A percentile compares a stretch with the other conserved stretches of the same genome.
These are phyloP conservation scores for Chrosomus eos DNA, from an alignment of 2,797 vertebrate species.

Conservation along the genomic window DNA sequence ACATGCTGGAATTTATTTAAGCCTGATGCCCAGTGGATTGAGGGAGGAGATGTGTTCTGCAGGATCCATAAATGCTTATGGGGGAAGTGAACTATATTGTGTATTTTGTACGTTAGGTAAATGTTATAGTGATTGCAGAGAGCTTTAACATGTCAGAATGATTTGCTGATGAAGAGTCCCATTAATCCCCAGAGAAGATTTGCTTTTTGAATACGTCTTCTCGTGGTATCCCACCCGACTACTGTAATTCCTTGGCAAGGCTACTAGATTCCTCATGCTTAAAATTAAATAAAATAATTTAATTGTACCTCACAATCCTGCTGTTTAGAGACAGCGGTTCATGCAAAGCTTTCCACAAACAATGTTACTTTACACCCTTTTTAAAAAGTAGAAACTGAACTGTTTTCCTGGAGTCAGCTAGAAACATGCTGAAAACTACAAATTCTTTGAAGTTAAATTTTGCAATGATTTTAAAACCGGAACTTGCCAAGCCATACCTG, in stretches of 20 bases:
- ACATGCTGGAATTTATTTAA: conserved; percentile 70
- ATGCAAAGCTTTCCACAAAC: conserved; percentile 64
- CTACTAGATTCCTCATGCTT: conserved; percentile 62
- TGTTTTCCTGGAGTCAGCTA: conserved; percentile 50
- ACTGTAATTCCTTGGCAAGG: conserved; percentile 63
- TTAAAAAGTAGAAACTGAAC: conserved; percentile 49
- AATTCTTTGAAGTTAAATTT: conserved; percentile 31
- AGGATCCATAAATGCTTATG: conserved; percentile 69
- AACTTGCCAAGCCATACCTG: background rate
- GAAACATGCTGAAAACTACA: conserved; percentile 50
- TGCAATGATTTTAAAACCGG: background rate
- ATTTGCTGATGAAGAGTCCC: conserved; percentile 55
- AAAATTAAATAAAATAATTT: conserved; percentile 69
- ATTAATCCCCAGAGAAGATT: conserved; percentile 60
- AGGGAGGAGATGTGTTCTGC: conserved; percentile 65
- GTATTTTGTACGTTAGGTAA: conserved; percentile 64
- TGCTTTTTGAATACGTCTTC: conserved; percentile 12
- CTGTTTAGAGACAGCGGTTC: conserved; percentile 62
- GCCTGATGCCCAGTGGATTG: conserved; percentile 66
- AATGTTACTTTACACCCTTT: conserved; percentile 65
- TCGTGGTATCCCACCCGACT: conserved; percentile 63
- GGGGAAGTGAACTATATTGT: conserved; percentile 65
- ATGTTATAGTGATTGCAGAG: background rate
- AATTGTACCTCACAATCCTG: conserved; percentile 54
- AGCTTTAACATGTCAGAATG: conserved; percentile 36